A percentile compares a stretch with the other conserved stretches of the same genome.
These are phyloP conservation scores for Chrysotoxum bicinctum DNA, from an alignment of 2,888 invertebrate species.

Conservation along the genomic window DNA sequence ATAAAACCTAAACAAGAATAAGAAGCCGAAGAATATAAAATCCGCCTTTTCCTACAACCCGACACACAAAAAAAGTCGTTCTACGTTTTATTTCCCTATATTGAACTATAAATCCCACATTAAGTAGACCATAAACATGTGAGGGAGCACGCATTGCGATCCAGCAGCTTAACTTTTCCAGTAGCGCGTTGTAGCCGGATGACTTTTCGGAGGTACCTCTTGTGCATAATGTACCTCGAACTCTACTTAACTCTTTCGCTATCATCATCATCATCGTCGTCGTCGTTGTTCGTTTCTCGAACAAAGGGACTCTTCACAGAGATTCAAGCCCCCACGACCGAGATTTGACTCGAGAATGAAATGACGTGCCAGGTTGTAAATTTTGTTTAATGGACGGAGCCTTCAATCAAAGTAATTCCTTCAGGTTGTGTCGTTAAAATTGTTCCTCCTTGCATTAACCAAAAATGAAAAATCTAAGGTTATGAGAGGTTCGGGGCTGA, in stretches of 20 bases:
- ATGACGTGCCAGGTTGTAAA: slow-evolving; percentile 63
- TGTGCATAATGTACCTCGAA: slow-evolving; percentile 13
- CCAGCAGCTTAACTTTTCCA: background rate
- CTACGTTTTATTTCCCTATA: slow-evolving; percentile 56
- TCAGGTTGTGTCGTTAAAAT: slow-evolving; percentile 58
- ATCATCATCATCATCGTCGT: background rate
- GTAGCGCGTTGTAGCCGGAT: slow-evolving; percentile 7
- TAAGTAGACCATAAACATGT: slow-evolving; percentile 63
- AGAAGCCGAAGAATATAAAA: slow-evolving; percentile 7
- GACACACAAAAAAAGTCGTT: slow-evolving; percentile 45
- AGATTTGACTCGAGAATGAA: slow-evolving; percentile 4
- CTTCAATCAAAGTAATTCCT: slow-evolving; percentile 67
- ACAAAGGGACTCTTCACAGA: background rate
- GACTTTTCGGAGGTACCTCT: background rate
- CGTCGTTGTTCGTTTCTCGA: background rate
- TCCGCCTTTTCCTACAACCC: slow-evolving; percentile 22
- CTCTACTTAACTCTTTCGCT: slow-evolving; percentile 13
- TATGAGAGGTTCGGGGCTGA: background rate
- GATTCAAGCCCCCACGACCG: slow-evolving; percentile 5
- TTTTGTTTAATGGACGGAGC: slow-evolving; percentile 48
- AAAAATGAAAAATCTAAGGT: slow-evolving; percentile 14
- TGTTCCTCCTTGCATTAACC: slow-evolving; percentile 20
- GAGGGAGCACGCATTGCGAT: slow-evolving; percentile 38
- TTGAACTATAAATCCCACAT: slow-evolving; percentile 66
- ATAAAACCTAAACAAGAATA: slow-evolving; percentile 37